phyloP scores from a whole-genome alignment of 2,113 vertebrate genomes.

The Sapajus apella region DNA sequence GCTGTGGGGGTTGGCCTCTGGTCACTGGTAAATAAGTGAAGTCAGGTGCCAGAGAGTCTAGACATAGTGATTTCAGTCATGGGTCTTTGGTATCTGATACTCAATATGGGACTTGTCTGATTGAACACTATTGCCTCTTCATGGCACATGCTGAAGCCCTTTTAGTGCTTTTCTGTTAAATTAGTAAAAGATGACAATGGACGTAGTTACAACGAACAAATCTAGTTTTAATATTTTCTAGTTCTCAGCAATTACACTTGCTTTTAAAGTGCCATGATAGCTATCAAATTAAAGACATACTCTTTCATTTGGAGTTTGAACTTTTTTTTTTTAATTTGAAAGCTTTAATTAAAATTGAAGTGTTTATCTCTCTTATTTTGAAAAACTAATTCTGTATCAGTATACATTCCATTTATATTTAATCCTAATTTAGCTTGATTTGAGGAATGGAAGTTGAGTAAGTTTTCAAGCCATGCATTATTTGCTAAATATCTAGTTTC shows the following conservation, averaged over 20 bases:
- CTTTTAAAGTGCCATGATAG: conserved; percentile 87
- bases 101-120: conserved; percentile 93
- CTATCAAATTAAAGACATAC: conserved; percentile 86
- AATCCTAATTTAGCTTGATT: conserved; percentile 78
- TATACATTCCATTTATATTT: conserved; percentile 78
- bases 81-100: conserved; percentile 97
- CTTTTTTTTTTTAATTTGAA: conserved; percentile 83
- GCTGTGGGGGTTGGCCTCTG: conserved; percentile 91
- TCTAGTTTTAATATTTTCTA: conserved; percentile 90
- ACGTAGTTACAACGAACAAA: conserved; percentile 86
- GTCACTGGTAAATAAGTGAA: conserved; percentile 97
- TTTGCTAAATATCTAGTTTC: conserved; percentile 53
- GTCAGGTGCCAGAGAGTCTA: conserved; percentile 99
- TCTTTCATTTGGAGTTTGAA: conserved; percentile 78
- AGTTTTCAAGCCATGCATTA: conserved; percentile 52
- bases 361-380: conserved; percentile 81
- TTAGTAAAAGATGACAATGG: conserved; percentile 89
- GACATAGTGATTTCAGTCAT: conserved; percentile 96
- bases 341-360: conserved; percentile 83
- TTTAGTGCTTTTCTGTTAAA: conserved; percentile 94
- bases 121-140: conserved; percentile 92
- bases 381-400: conserved; percentile 81
- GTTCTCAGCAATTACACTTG: conserved; percentile 85
- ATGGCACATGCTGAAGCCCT: conserved; percentile 85
- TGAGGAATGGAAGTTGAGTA: conserved; percentile 55